Evolutionary conservation across 2,888 invertebrate genomes (phyloP), one percentile per base, ranked within the genome.

Genomic region (Leucozona laternaria): DNA sequence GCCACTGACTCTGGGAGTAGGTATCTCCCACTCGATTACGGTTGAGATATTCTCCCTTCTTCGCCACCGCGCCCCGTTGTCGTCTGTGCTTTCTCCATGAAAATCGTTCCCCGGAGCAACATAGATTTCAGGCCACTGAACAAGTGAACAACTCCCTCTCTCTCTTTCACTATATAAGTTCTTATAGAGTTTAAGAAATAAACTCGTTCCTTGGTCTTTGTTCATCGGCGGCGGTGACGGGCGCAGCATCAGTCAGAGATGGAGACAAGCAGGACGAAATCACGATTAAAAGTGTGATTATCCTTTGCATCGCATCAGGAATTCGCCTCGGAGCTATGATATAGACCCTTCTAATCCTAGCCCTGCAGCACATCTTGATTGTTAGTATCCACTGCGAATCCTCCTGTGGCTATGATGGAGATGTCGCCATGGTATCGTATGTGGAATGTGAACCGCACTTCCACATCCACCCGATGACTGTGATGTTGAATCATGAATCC

Each of bases 281-380:
- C 91, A 91, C 91, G 91, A 91, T 91, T 91, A 91, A 91, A 91
- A 91, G 91, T 92, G 91, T 91, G 92, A 91, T 91, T 91, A 91
- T 91, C 92, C 91, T 91, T 91, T 91, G 89, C 78, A 79, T 71
- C 70, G 89, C 78, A 79, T 71, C 70, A 50, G 78, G 68, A 70
- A 45, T 55, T 37, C 34, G 40, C 70, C 81, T 57, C 53, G 31
- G 28, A 57, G 85, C 85, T 55, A 81, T 62, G 68, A 85, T 72
- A 85, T 77, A 76, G 76, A 85, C 73, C 68, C 73, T 58, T 82
- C 34, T 58, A 58, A 70, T 70, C 57, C 62, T 37, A 11, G 62
- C 57, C 72, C 72, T 62, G 25, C 57, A 71, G 78, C 73, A 53
- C 15, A 75, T 75, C 77, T 86, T 82, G 57, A 73, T 68, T 43